phyloP scores from a whole-genome alignment of 2,888 invertebrate genomes.

The Ormyrus pomaceus region DNA sequence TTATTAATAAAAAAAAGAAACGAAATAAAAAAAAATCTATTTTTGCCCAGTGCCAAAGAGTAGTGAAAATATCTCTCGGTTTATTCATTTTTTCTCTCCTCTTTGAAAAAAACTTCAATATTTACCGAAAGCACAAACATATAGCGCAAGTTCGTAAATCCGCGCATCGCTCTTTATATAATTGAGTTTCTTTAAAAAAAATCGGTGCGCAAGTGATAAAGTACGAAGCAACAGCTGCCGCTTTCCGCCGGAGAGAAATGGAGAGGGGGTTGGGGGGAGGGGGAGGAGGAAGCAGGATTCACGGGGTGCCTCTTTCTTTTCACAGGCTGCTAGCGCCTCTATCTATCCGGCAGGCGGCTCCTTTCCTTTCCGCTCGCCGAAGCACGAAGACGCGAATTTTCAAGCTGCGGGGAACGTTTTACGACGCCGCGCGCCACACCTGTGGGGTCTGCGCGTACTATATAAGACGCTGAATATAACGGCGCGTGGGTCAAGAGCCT shows the following conservation, averaged over 20 bases:
- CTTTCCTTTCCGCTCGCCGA: constrained; percentile 44
- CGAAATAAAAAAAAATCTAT: no score
- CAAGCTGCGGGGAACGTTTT: constrained; percentile 6
- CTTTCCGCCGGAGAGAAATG: constrained; percentile 7
- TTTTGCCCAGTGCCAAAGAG: no score
- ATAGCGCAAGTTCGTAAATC: no score
- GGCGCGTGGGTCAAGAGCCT: neutral
- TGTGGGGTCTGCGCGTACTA: no score
- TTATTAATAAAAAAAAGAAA: no score
- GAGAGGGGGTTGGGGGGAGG: neutral
- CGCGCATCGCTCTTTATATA: neutral
- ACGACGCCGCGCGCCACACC: neutral
- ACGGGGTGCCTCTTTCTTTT: constrained; percentile 4
- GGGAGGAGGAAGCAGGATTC: no score
- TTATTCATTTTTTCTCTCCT: no score
- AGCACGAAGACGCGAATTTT: constrained; percentile 44
- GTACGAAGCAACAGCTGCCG: neutral
- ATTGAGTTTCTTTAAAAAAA: constrained; percentile 27
- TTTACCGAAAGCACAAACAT: no score
- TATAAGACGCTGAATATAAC: no score
- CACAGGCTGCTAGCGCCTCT: constrained; percentile 39
- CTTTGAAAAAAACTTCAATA: no score
- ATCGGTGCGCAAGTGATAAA: constrained; percentile 34
- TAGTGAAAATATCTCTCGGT: no score
- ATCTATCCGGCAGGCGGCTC: constrained; percentile 18